Evolutionary conservation across 2,797 vertebrate genomes (phyloP).

Genomic region (Sebastiscus albofasciatus): DNA sequence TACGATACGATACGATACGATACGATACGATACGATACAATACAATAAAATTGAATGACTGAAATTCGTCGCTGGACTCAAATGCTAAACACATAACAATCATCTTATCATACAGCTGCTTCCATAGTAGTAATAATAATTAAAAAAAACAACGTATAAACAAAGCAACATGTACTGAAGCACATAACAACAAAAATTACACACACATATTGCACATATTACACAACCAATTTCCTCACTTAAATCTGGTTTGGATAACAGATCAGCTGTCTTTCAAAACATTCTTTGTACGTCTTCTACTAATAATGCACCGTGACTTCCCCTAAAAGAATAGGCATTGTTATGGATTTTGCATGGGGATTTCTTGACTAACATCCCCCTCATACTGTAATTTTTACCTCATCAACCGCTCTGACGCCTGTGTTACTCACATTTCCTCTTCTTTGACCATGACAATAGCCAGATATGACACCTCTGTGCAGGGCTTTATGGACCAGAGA

Average conservation of each 20-base stretch:
- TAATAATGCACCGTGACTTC: slow-evolving; percentile 7
- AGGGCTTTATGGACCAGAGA: not conserved
- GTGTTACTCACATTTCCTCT: slow-evolving; percentile 62
- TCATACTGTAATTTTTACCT: not conserved
- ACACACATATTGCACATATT: not conserved
- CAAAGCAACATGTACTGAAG: not conserved
- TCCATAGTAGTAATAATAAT: not conserved
- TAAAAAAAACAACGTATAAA: not conserved
- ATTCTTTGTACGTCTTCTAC: not conserved
- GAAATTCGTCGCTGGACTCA: too few relatives aligned
- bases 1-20: too few relatives aligned
- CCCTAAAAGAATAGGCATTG: slow-evolving; percentile 27
- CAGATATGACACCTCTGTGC: not conserved
- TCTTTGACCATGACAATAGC: slow-evolving; percentile 22
- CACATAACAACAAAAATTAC: not conserved
- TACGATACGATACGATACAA: too few relatives aligned
- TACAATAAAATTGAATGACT: too few relatives aligned
- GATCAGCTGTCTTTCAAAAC: not conserved
- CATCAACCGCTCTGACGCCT: slow-evolving; percentile 8
- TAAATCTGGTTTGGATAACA: slow-evolving; percentile 2
- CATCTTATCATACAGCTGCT: not conserved
- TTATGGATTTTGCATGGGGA: not conserved
- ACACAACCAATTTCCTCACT: not conserved
- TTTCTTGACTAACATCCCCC: slow-evolving; percentile 11
- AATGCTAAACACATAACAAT: too few relatives aligned